phyloP scores from a whole-genome alignment of 2,888 invertebrate species.

The Buathra laborator region DNA sequence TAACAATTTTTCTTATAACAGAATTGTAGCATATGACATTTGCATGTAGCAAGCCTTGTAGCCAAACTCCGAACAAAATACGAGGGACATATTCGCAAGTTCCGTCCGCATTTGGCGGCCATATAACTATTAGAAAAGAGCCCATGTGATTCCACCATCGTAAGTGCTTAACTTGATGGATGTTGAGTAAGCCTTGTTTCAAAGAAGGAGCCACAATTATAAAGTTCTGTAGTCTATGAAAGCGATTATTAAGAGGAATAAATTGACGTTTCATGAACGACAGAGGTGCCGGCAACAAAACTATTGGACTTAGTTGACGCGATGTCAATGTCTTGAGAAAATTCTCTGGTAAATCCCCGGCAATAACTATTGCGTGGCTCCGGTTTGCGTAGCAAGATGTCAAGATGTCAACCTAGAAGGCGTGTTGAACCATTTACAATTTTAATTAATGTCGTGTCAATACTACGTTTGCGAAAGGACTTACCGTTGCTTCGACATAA shows the following conservation, averaged over 20 bases:
- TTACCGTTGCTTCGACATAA: background rate
- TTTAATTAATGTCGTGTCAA: background rate
- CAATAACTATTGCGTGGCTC: background rate
- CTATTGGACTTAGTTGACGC: background rate
- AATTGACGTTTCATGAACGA: background rate
- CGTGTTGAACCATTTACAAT: background rate
- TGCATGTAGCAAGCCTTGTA: background rate
- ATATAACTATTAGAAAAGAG: background rate
- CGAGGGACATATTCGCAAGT: background rate
- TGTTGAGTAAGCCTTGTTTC: background rate
- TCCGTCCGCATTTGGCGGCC: too few relatives aligned
- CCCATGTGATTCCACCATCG: constrained; percentile 24
- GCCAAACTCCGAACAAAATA: constrained; percentile 1
- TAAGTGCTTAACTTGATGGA: background rate
- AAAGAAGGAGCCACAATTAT: background rate
- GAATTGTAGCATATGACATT: background rate
- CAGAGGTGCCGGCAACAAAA: background rate
- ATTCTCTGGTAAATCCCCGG: background rate
- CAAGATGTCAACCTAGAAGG: constrained; percentile 3
- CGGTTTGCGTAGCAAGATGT: background rate
- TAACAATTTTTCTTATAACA: background rate
- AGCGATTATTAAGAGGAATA: background rate
- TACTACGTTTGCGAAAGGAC: background rate
- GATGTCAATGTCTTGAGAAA: background rate
- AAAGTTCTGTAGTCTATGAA: background rate